phyloP scores from a whole-genome alignment of 2,888 invertebrate genomes.

The Cryptocephalus moraei region DNA sequence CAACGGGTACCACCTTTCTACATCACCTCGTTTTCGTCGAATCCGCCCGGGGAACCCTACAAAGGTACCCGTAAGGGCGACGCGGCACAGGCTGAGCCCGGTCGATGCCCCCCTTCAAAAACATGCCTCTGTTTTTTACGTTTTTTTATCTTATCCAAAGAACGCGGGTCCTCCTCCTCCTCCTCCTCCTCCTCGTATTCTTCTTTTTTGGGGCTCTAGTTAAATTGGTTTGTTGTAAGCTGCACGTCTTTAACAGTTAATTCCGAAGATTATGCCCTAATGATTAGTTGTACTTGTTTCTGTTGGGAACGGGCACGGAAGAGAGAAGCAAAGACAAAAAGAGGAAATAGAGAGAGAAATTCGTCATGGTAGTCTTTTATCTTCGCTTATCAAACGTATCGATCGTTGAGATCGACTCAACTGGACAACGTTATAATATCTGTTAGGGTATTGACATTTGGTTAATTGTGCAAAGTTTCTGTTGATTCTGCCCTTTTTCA shows the following conservation, averaged over 20 bases:
- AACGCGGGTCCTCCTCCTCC: constrained; percentile 12
- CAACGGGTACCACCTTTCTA: neutral
- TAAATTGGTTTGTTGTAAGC: constrained; percentile 1
- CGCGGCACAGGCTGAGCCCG: constrained; percentile 24
- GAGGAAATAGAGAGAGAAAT: too few relatives aligned
- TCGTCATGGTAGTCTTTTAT: too few relatives aligned
- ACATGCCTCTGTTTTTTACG: constrained; percentile 26
- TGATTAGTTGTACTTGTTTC: neutral
- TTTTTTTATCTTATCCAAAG: constrained; percentile 26
- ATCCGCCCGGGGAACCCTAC: constrained; percentile 7
- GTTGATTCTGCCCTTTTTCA: too few relatives aligned
- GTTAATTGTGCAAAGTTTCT: too few relatives aligned
- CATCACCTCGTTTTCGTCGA: constrained; percentile 8
- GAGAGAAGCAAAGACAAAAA: too few relatives aligned
- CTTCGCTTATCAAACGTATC: too few relatives aligned
- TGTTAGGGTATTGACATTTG: too few relatives aligned
- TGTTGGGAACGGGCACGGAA: neutral
- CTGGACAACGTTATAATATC: too few relatives aligned
- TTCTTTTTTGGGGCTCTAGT: neutral
- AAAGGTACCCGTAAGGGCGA: constrained; percentile 24
- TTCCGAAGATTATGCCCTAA: neutral
- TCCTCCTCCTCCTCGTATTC: neutral
- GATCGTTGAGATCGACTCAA: too few relatives aligned
- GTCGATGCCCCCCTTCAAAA: constrained; percentile 27
- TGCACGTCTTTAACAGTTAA: neutral